Evolutionary conservation across 2,797 vertebrate genomes (phyloP).

Genomic region (Myotis pilosus): DNA sequence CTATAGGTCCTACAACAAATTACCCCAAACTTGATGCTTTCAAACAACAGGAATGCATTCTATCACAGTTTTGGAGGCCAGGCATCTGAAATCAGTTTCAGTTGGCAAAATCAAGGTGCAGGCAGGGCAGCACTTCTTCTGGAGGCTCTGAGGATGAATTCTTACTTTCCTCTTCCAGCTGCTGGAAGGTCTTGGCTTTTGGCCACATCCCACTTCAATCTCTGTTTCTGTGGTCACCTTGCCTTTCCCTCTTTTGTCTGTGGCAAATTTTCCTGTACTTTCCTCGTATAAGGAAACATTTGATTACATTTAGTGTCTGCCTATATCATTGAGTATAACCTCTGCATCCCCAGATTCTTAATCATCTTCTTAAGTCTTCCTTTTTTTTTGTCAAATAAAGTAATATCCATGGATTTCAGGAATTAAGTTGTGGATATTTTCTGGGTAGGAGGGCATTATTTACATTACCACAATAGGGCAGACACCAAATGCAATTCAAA

Average conservation of each 20-base stretch:
- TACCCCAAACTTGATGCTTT: background rate
- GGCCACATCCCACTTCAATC: background rate
- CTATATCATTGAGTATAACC: background rate
- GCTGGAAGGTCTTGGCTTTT: background rate
- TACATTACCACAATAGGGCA: background rate
- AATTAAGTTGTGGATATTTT: background rate
- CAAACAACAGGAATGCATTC: background rate
- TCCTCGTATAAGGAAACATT: background rate
- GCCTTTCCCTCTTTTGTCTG: background rate
- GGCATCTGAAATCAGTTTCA: background rate
- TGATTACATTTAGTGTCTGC: background rate
- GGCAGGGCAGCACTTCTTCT: background rate
- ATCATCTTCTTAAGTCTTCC: background rate
- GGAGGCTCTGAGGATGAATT: background rate
- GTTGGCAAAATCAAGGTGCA: background rate
- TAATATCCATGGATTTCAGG: background rate
- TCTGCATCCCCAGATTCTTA: background rate
- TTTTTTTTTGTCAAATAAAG: background rate
- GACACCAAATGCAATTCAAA: background rate
- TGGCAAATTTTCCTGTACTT: background rate
- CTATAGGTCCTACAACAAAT: background rate
- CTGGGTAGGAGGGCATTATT: background rate
- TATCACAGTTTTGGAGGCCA: background rate
- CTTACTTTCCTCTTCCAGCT: background rate
- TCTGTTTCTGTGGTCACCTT: background rate